A percentile compares a stretch with the other conserved stretches of the same genome.
Conservation (phyloP, 2,888 invertebrate genomes). For the Seira ritae region DNA sequence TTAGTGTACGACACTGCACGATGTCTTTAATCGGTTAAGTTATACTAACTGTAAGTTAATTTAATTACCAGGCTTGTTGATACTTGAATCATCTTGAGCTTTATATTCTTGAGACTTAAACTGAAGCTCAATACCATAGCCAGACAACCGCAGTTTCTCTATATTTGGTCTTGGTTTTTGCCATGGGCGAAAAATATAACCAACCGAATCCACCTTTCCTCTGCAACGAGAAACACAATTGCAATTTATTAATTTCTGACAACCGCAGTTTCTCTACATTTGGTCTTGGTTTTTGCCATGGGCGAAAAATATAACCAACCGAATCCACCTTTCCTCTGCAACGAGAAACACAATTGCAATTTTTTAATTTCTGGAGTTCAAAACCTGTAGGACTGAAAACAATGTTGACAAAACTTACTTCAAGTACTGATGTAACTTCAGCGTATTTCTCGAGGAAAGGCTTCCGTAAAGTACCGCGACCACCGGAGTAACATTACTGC, state of each 20-base stretch:
- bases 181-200: constrained; percentile 93
- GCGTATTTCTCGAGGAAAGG: constrained; percentile 86
- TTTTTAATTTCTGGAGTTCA: background rate
- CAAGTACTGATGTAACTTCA: constrained; percentile 84
- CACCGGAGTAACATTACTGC: constrained; percentile 64
- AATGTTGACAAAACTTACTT: constrained; percentile 76
- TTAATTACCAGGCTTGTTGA: constrained; percentile 71
- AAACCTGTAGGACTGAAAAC: background rate
- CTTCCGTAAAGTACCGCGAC: constrained; percentile 90
- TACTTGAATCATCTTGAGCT: constrained; percentile 93
- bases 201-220: constrained; percentile 83
- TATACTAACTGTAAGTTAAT: too few species aligned
- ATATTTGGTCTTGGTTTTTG: constrained; percentile 78
- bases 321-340: constrained; percentile 80
- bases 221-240: constrained; percentile 53
- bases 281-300: constrained; percentile 83
- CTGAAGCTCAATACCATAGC: constrained; percentile 98
- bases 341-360: background rate
- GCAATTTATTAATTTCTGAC: constrained; percentile 78
- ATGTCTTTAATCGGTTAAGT: too few species aligned
- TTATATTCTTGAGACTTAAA: constrained; percentile 95
- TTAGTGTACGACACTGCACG: background rate
- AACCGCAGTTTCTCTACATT: constrained; percentile 81
- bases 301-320: constrained; percentile 91
- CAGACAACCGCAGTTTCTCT: constrained; percentile 87